These are phyloP conservation scores for Aphelocoma coerulescens DNA, from an alignment of 2,113 vertebrate species.

Conservation along the genomic window DNA sequence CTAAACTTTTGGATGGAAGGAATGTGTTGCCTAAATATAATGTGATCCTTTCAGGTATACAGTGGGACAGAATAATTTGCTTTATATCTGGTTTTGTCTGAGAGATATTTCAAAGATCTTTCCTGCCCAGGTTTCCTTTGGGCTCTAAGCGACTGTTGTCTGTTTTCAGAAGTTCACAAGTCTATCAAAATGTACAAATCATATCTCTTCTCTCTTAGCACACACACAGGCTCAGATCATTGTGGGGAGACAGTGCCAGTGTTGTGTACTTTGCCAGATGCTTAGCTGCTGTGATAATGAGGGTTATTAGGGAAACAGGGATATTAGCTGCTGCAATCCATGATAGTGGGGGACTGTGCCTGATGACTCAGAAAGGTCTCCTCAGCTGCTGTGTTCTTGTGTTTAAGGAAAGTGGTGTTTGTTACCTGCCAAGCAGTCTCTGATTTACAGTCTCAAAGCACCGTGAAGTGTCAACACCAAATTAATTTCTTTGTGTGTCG, in stretches of 20 bases:
- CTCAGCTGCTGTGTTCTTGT: slow-evolving; percentile 10
- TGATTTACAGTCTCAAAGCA: slow-evolving; percentile 46
- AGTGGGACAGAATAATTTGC: not conserved
- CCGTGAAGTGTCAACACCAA: slow-evolving; percentile 26
- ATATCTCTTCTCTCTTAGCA: not conserved
- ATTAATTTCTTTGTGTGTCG: slow-evolving; percentile 8
- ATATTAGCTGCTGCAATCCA: slow-evolving; percentile 29
- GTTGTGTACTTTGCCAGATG: slow-evolving; percentile 43
- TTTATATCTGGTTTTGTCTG: slow-evolving; percentile 11
- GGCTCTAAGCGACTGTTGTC: not conserved
- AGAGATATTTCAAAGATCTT: slow-evolving; percentile 29
- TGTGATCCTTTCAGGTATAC: not conserved
- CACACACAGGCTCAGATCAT: not conserved
- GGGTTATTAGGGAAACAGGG: slow-evolving; percentile 21
- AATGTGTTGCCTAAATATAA: not conserved
- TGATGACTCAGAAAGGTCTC: slow-evolving; percentile 53
- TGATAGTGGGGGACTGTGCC: slow-evolving; percentile 39
- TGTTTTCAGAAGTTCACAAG: slow-evolving; percentile 31
- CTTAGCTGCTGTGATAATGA: slow-evolving; percentile 50
- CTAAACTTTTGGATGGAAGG: slow-evolving; percentile 1
- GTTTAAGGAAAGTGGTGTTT: slow-evolving; percentile 34
- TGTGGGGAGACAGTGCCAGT: not conserved
- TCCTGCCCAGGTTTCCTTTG: slow-evolving; percentile 14
- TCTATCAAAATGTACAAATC: not conserved
- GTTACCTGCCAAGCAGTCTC: slow-evolving; percentile 48